These are phyloP conservation scores for Trachythela sp. DNA, from an alignment of 64 coral and sea anemone genomes.

Conservation along the genomic window DNA sequence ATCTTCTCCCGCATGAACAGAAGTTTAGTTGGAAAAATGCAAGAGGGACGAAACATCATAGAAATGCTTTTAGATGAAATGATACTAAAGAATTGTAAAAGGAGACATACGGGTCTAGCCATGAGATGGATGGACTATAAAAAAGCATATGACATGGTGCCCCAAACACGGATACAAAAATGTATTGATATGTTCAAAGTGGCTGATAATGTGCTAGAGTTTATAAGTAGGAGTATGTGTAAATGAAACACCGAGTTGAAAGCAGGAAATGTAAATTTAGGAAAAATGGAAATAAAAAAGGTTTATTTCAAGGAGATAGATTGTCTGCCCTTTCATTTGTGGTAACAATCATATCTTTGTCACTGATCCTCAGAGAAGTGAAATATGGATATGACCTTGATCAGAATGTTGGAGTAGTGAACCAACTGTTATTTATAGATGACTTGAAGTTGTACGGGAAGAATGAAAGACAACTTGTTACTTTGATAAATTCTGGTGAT, in stretches of 20 bases:
- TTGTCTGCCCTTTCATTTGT: background rate
- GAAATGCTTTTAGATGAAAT: background rate
- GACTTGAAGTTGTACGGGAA: background rate
- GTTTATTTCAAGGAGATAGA: background rate
- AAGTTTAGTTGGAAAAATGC: slow-evolving; percentile 18
- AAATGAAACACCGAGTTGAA: background rate
- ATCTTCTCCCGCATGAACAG: slow-evolving; percentile 14
- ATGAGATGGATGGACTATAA: background rate
- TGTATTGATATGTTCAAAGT: background rate
- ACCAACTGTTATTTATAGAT: background rate
- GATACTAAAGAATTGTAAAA: background rate
- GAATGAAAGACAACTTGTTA: background rate
- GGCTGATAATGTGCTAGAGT: background rate
- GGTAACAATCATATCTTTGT: background rate
- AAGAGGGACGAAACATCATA: background rate
- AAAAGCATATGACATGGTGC: background rate
- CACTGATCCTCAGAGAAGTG: no score
- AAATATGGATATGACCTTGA: background rate
- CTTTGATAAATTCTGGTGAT: background rate
- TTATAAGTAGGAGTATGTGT: background rate
- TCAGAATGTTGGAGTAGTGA: background rate
- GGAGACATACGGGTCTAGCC: background rate
- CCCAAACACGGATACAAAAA: background rate
- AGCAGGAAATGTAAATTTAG: background rate
- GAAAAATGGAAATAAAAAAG: background rate